Base-by-base conservation (phyloP, 2,888 invertebrate species). In the Meganola albula region DNA sequence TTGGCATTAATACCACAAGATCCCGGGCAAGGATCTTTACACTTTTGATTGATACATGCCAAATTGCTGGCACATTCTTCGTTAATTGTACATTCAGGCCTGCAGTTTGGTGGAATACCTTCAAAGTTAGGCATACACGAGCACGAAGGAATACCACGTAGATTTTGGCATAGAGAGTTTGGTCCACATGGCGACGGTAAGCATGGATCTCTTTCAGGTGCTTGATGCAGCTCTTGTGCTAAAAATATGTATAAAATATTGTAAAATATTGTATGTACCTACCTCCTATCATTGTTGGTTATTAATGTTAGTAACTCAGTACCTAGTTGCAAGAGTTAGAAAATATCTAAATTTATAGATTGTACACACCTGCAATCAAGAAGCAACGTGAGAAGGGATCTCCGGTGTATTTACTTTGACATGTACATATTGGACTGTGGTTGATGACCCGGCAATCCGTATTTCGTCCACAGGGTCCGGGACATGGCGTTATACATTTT, bases 401-500 rank as follows among this genome's bases (percentile, higher is more conserved):
- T 34, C 90, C 90, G 10, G 88, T 88, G 47, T 76, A 76, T 47
- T 88, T 89, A 29, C 72, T 70, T 45, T 83, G 80, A 63, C 93
- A 93, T 39, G 89, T 89, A 56, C 91, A 92, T 53, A 91, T 91
- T 2, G 91, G 91, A 55, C 90, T 91, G 58, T 92, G 91, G 64
- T 92, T 92, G 27, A 91, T 88, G 0, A 92, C 91, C 70, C 88
- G 88, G 62, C 93, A 93, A 25, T 89, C 85, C 12, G 93, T 85
- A 59, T 91, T 90, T 41, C 88, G 76, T 18, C 93, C 93, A 62
- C 93, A 94, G 6, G 90, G 88, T 25, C 91, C 92, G 27, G 89
- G 89, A 48, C 93, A 93, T 25, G 93, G 92, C 53, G 92, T 90
- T 10, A 86, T 66, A 67, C 93, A 93, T 74, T 91, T 91, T 54